Base-by-base conservation (phyloP, 2,113 vertebrate species). In the Heloderma charlesbogerti region DNA sequence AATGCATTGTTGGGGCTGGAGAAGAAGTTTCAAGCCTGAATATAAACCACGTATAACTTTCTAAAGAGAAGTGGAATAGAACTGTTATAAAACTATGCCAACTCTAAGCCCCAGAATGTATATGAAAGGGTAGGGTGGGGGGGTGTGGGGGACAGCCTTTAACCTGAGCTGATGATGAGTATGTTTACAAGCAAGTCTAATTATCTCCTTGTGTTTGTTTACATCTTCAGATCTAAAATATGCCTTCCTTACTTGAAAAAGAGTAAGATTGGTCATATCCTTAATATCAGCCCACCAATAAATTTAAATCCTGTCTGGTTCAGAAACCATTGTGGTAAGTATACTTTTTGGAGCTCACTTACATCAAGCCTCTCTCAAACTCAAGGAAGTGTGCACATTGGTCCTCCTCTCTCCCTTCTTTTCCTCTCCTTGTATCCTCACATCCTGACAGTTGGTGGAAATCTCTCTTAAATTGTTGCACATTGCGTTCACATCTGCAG, bases 221-320 rank as follows among this genome's bases (percentile, higher is more conserved):
- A 31, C n/a, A 16, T 91, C 85, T 95, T 90, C 95, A 99, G 99
- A 94, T 99, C 99, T 40, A 99, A 99, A 97, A 88, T 98, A 67
- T 98, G 99, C 86, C 98, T 99, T 95, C 99, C 99, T 88, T 90
- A 99, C 93, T 96, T 99, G 94, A 97, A 97, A 95, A 99, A 98
- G 94, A 98, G 99, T 95, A 98, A 95, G 87, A 96, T 98, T 37
- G 98, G 99, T 80, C 99, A 99, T 95, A 99, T 99, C 92, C 97
- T 99, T 85, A 99, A 99, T 94, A 97, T 99, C 92, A 98, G 99
- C 4, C 99, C 99, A 18, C 99, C 99, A 0, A 96, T 99, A 94
- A 99, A 99, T 96, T 93, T 99, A 81, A 99, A 99, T 93, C 99
- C 99, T 9, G 0, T 98, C 81, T 99, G 99, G 99, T 99, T 99